These are phyloP conservation scores for Remorina albescens DNA, from an alignment of 2,797 vertebrate genomes.

Conservation along the genomic window DNA sequence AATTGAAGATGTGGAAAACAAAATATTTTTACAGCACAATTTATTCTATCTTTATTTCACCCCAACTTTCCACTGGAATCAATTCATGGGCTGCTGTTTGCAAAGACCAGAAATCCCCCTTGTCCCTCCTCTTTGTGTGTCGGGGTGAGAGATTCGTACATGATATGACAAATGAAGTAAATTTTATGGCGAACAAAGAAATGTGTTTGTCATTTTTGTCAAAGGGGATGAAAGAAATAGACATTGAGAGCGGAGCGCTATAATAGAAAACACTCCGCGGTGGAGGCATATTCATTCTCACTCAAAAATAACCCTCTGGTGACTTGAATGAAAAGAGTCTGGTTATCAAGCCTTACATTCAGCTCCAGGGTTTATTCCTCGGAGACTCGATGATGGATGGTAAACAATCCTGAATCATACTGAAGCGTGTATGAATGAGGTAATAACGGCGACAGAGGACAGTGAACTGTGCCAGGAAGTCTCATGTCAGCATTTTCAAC, in stretches of 20 bases:
- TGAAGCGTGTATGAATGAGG: slow-evolving; percentile 69
- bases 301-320: slow-evolving; percentile 60
- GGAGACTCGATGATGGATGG: slow-evolving; percentile 71
- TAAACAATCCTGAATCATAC: slow-evolving; percentile 66
- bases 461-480: slow-evolving; percentile 72
- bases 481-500: slow-evolving; percentile 73
- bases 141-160: slow-evolving; percentile 51
- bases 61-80: slow-evolving; percentile 51
- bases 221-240: slow-evolving; percentile 67
- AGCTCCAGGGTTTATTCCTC: slow-evolving; percentile 59
- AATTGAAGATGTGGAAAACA: slow-evolving; percentile 50
- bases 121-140: slow-evolving; percentile 43
- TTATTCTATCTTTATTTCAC: slow-evolving; percentile 44
- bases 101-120: slow-evolving; percentile 37
- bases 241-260: slow-evolving; percentile 61
- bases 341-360: slow-evolving; percentile 53
- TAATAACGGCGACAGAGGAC: slow-evolving; percentile 73
- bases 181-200: slow-evolving; percentile 65
- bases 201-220: slow-evolving; percentile 80
- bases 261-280: slow-evolving; percentile 73
- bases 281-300: slow-evolving; percentile 53
- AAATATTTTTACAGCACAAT: slow-evolving; percentile 50
- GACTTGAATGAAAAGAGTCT: slow-evolving; percentile 56
- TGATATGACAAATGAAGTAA: slow-evolving; percentile 73
- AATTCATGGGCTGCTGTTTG: slow-evolving; percentile 46